Base-by-base conservation (phyloP, 1,140 invertebrate species). In the Ceratoteleas bidentatus region DNA sequence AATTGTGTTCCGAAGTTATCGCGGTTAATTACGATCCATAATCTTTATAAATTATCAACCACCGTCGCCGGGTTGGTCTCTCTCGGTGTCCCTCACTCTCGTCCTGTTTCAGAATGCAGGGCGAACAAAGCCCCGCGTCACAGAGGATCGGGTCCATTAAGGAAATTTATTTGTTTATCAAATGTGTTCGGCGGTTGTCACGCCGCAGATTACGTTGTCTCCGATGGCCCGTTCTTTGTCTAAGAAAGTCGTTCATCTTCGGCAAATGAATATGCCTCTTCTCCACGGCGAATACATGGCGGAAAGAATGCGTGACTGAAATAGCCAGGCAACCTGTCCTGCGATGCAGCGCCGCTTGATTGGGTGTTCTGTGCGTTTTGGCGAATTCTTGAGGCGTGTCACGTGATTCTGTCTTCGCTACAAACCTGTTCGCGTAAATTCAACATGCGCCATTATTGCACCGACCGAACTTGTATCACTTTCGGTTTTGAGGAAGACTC, bases 401-500 rank as follows among this genome's bases (percentile, higher is more conserved):
- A 82, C 79, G 79, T 80, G 70, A 81, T 68, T 70, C 70, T 62
- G 64, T 61, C 68, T 68, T 77, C 69, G 69, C 65, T 81, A 66
- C 58, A 65, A 81, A 78, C 74, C 78, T 81, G 82, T 84, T 81
- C 78, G 74, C 74, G 69, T 77, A 74, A 78, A 82, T 82, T 64
- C 74, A 73, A 74, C 69, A 54, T 65, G 69, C 69, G 74, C 74
- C 73, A 76, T 78, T 74, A 82, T 76, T 81, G 79, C 79, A 82
- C 52, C 73, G 68, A 77, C 50, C 65, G 77, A 80, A 75, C 61
- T 77, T 57, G 61, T 84, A 84, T 87, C 86, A 89, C 87, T 88
- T 89, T 87, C 84, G 77, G 66, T 89, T 88, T 88, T 88, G 85
- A 88, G 83, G 84, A 88, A 86, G 78, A 74, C 78, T 84, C 49